Conservation (phyloP, 2,797 vertebrate species). For the Glyptemys insculpta region DNA sequence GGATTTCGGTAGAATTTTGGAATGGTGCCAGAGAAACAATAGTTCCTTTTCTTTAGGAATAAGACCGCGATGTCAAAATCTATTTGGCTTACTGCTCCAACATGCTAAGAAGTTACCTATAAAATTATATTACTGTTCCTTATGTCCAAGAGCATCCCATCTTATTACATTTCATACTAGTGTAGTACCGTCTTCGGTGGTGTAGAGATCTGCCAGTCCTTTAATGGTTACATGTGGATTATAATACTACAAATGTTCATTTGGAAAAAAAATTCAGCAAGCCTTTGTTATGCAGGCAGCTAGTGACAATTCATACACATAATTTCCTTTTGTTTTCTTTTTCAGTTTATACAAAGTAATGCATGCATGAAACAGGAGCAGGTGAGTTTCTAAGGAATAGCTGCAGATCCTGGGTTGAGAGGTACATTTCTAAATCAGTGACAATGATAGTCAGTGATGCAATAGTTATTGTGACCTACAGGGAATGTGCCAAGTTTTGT, state of each 20-base stretch:
- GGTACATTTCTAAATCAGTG: too few species aligned
- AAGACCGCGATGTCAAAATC: constrained; percentile 68
- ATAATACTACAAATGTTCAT: constrained; percentile 34
- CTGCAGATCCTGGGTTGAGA: too few species aligned
- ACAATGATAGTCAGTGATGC: too few species aligned
- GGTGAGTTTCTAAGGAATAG: too few species aligned
- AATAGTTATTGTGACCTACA: too few species aligned
- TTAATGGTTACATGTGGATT: constrained; percentile 31
- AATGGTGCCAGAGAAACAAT: constrained; percentile 59
- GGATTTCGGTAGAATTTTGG: constrained; percentile 58
- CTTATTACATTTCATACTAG: constrained; percentile 12
- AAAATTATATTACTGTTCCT: constrained; percentile 61
- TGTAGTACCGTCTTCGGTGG: not conserved
- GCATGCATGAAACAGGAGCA: too few species aligned
- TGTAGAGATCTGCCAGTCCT: constrained; percentile 17
- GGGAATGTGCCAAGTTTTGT: too few species aligned
- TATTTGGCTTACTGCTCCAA: constrained; percentile 61
- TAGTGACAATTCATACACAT: too few species aligned
- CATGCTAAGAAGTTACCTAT: constrained; percentile 52
- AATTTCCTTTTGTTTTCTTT: too few species aligned
- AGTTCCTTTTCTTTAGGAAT: constrained; percentile 64
- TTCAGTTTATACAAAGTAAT: too few species aligned
- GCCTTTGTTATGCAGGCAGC: not conserved
- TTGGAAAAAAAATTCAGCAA: constrained; percentile 24
- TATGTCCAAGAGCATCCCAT: constrained; percentile 36